Evolutionary conservation across 2,888 invertebrate genomes (phyloP), one percentile per base, ranked within the genome.

Genomic region (Xestia c-nigrum): DNA sequence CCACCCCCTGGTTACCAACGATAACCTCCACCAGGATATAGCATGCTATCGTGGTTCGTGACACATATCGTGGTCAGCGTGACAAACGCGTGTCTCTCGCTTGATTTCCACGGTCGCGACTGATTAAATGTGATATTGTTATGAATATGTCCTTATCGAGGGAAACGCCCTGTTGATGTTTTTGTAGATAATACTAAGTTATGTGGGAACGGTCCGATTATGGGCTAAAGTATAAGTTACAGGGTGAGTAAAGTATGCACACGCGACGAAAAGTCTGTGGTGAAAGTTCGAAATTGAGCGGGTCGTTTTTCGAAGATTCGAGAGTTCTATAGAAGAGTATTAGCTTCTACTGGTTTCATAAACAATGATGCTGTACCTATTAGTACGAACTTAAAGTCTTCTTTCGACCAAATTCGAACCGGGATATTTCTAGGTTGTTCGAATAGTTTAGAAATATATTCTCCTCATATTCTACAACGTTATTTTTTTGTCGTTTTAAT

Each of bases 121-220:
- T 55, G 71, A 84, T 84, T 76, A 61, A 0, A n/a, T 19, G 14
- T 24, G 21, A 71, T 31, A 31, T 76, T 82, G 77, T 82, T 75
- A 31, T 80, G 59, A 61, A 50, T 63, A 55, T 24, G 1, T 50
- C 38, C 21, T 76, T 82, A 80, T 80, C 80, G 12, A 74, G 83
- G 82, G 77, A 80, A 82, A 81, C 79, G 79, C 83, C 77, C 77
- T 76, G 38, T 31, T 46, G 46, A 40, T 76, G 21, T 66, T 55
- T 70, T 40, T 21, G 14, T 14, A 12, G 77, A 82, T 70, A 80
- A 38, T 4, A 24, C 14, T 81, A 76, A 81, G 55, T 80, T 76
- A 70, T 81, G 76, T 82, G 80, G 69, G 82, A 80, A 81, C 50
- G 5, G 79, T 24, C n/a, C 24, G 57, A 73, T 64, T 74, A 64